Evolutionary conservation across 1,140 invertebrate genomes (phyloP), one percentile per base, ranked within the genome.

Genomic region (Eupeodes corollae): DNA sequence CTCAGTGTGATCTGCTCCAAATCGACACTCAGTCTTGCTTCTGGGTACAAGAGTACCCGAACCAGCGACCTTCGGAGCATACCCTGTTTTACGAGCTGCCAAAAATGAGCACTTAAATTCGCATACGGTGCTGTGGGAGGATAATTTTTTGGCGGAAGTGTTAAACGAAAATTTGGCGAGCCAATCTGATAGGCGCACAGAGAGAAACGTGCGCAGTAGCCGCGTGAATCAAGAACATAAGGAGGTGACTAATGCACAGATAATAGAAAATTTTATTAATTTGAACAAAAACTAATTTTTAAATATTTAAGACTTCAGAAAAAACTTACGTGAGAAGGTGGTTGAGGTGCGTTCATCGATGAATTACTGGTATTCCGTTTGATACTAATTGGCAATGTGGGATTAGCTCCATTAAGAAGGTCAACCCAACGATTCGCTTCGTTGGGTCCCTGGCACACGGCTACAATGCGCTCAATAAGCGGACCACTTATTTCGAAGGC

Each of bases 401-500:
- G 59, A 62, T 71, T 73, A 55, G 56, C 63, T 49, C 56, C 61
- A 54, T 53, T 78, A 6, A 93, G 70, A 38, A 88, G 70, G 46
- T 89, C 83, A 21, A 94, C 80, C 91, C 91, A 97, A 46, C 83
- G 80, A 48, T 84, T 80, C 43, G 87, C 86, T 55, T 93, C 89
- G 45, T 85, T 82, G 56, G 77, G 80, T 3, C 83, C 88, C 57
- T 85, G 81, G 64, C 91, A 96, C 8, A 88, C 74, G 5, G 91
- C 90, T 6, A 86, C 73, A 53, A 94, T 88, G 49, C 80, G 84
- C 53, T 95, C 91, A 53, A 94, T 92, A 75, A 92, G 82, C 14
- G 86, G 82, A 44, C 90, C 89, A 82, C 75, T 84, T 56, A 96
- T 91, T 78, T 95, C 89, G 75, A 95, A 93, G 55, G 88, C 86